phyloP scores from a whole-genome alignment of 2,797 vertebrate species.

The Schizopygopsis pylzovi region DNA sequence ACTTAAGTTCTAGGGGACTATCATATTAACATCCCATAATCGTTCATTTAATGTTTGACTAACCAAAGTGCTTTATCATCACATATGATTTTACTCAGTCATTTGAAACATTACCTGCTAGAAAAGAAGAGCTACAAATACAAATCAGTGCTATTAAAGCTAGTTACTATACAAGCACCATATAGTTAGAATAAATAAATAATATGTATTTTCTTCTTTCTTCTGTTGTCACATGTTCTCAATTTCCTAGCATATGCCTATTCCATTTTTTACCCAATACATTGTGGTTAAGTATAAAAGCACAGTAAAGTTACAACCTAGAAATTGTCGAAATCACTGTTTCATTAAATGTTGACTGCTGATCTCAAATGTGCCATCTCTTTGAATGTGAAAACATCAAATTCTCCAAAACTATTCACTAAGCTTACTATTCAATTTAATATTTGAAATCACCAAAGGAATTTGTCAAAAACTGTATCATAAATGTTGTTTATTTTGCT shows the following conservation, averaged over 20 bases:
- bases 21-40: neutral
- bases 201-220: neutral
- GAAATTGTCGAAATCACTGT: too few relatives aligned
- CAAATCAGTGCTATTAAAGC: neutral
- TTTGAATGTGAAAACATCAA: too few relatives aligned
- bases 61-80: neutral
- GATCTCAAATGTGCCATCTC: neutral
- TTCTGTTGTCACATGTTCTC: neutral
- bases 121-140: neutral
- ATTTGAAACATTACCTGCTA: neutral
- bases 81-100: neutral
- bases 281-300: too few relatives aligned
- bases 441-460: too few relatives aligned
- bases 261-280: too few relatives aligned
- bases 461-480: too few relatives aligned
- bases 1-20: neutral
- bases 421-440: too few relatives aligned
- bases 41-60: neutral
- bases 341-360: neutral
- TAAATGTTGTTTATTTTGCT: too few relatives aligned
- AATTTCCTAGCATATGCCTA: too few relatives aligned
- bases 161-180: neutral
- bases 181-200: neutral
- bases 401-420: too few relatives aligned
- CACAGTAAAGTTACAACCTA: too few relatives aligned